These are phyloP conservation scores for Trinorchestia longiramus DNA, from an alignment of 1,140 invertebrate genomes.

Conservation along the genomic window DNA sequence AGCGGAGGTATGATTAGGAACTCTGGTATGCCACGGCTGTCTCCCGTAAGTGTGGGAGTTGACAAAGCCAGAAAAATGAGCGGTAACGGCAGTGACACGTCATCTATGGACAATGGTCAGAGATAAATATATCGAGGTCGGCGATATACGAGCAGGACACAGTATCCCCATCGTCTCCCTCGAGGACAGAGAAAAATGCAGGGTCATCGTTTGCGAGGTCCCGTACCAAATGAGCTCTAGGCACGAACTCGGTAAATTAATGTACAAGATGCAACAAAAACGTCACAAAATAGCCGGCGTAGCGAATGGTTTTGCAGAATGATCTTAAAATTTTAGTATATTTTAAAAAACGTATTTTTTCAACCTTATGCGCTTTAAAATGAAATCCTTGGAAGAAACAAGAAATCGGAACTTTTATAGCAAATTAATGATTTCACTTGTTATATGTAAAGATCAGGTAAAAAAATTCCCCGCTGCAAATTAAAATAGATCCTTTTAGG, in stretches of 20 bases:
- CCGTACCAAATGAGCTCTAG: background rate
- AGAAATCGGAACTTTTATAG: background rate
- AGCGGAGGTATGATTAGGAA: background rate
- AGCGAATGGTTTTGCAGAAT: background rate
- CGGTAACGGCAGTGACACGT: background rate
- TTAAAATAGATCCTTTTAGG: background rate
- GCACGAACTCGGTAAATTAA: background rate
- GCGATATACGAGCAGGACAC: background rate
- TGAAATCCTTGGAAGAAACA: background rate
- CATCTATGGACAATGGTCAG: background rate
- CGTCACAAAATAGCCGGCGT: background rate
- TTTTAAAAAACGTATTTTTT: background rate
- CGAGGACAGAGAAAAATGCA: background rate
- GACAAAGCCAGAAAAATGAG: background rate
- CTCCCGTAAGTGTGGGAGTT: background rate
- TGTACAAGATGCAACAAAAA: background rate
- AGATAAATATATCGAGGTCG: background rate
- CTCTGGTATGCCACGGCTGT: background rate
- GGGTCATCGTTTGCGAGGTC: constrained; percentile 26
- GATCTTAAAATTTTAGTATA: background rate
- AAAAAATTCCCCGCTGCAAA: background rate
- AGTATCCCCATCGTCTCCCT: background rate
- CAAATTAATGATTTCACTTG: background rate
- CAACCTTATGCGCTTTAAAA: background rate
- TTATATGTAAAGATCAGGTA: background rate